Evolutionary conservation across 92 coral and sea anemone genomes (phyloP).

Genomic region (Heliopora coerulea): DNA sequence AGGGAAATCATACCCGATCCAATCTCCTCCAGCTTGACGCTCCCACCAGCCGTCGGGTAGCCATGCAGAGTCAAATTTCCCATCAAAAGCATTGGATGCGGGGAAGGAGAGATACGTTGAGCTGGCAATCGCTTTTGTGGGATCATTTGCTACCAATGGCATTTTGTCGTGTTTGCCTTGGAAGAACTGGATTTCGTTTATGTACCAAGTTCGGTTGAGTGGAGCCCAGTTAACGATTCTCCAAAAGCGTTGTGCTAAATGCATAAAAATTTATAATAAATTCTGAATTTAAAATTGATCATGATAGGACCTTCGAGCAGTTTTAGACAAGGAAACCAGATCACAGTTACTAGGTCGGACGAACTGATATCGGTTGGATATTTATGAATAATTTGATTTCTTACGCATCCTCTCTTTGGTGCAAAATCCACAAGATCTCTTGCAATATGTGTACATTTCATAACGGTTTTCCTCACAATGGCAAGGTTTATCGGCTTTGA

Average conservation of each 20-base stretch:
- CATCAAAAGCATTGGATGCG: conserved; percentile 79
- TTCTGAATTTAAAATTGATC: too few species aligned
- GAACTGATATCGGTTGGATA: too few species aligned
- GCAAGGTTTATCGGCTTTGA: conserved; percentile 80
- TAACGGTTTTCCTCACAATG: conserved; percentile 97
- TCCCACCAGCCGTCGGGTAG: conserved; percentile 96
- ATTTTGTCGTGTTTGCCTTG: conserved; percentile 57
- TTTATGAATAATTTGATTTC: background rate
- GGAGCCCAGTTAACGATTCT: conserved; percentile 71
- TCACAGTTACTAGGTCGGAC: too few species aligned
- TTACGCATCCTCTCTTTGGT: conserved; percentile 33
- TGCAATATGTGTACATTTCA: conserved; percentile 98
- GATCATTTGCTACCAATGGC: conserved; percentile 30
- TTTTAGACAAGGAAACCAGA: too few species aligned
- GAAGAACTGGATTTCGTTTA: conserved; percentile 69
- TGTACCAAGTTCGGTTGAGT: conserved; percentile 79
- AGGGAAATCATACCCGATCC: conserved; percentile 72
- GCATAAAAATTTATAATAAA: background rate
- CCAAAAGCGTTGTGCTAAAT: conserved; percentile 63
- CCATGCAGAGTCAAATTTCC: conserved; percentile 73
- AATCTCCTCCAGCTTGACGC: conserved; percentile 78
- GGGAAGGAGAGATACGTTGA: conserved; percentile 78
- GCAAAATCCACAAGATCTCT: conserved; percentile 94
- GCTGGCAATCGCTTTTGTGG: conserved; percentile 67
- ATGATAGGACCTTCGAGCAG: too few species aligned